Conservation (phyloP, 2,888 invertebrate genomes). For the Seira ritae region DNA sequence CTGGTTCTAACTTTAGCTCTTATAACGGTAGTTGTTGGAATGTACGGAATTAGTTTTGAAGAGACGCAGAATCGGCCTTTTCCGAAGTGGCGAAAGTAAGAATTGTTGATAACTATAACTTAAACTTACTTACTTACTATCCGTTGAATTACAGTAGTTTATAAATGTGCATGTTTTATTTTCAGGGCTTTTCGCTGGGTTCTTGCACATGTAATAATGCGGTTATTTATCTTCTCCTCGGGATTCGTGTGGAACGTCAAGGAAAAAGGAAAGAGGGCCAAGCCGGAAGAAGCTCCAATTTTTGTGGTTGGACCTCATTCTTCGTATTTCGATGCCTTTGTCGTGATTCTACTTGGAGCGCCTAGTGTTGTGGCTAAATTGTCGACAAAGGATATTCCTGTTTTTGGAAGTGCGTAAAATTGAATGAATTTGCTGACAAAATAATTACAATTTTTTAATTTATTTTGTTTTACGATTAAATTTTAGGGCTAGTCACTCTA, state of each 20-base stretch:
- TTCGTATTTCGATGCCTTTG: slow-evolving; percentile 85
- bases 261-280: slow-evolving; percentile 84
- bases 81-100: slow-evolving; percentile 91
- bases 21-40: slow-evolving; percentile 85
- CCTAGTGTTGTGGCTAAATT: slow-evolving; percentile 94
- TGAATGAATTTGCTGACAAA: background rate
- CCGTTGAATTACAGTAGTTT: no score
- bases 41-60: slow-evolving; percentile 87
- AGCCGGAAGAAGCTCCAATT: slow-evolving; percentile 85
- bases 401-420: slow-evolving; percentile 93
- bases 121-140: no score
- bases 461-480: background rate
- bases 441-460: background rate
- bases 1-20: slow-evolving; percentile 88
- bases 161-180: background rate
- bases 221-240: slow-evolving; percentile 85
- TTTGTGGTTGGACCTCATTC: slow-evolving; percentile 89
- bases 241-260: slow-evolving; percentile 89
- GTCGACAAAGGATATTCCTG: slow-evolving; percentile 87
- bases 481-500: slow-evolving; percentile 89
- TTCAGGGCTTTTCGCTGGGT: slow-evolving; percentile 60
- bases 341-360: slow-evolving; percentile 76
- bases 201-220: slow-evolving; percentile 78
- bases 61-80: slow-evolving; percentile 87
- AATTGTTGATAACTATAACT: background rate